Conservation (phyloP, 2,888 invertebrate species). For the Iselma pallidipennis region DNA sequence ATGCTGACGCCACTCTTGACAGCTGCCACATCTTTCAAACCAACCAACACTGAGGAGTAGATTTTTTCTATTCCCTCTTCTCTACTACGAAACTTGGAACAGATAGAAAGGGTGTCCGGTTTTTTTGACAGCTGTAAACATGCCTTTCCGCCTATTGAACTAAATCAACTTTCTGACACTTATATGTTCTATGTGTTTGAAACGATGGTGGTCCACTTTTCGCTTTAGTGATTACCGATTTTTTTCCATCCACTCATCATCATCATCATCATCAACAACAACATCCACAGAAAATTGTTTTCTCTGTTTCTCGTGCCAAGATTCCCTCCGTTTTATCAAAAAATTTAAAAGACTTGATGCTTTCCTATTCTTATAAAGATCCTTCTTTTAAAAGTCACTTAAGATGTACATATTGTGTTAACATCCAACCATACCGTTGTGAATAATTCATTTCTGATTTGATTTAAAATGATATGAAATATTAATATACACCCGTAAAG, state of each 20-base stretch:
- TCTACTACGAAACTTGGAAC: neutral
- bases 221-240: no score
- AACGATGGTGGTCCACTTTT: neutral
- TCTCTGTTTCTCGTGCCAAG: no score
- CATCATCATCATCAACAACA: no score
- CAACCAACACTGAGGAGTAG: neutral
- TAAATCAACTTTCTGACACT: conserved; percentile 16
- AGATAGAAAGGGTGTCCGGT: neutral
- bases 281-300: no score
- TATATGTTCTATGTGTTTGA: neutral
- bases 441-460: neutral
- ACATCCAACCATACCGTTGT: neutral
- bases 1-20: conserved; percentile 47
- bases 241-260: no score
- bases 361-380: no score
- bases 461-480: neutral
- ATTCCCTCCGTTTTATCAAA: no score
- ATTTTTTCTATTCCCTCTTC: conserved; percentile 33
- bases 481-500: neutral
- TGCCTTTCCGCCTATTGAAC: conserved; percentile 20
- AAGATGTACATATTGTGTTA: no score
- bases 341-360: no score
- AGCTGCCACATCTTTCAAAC: conserved; percentile 42
- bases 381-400: no score
- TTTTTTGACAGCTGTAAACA: conserved; percentile 16